These are phyloP conservation scores for Leistus spinibarbis DNA, from an alignment of 2,888 invertebrate species.

Conservation along the genomic window DNA sequence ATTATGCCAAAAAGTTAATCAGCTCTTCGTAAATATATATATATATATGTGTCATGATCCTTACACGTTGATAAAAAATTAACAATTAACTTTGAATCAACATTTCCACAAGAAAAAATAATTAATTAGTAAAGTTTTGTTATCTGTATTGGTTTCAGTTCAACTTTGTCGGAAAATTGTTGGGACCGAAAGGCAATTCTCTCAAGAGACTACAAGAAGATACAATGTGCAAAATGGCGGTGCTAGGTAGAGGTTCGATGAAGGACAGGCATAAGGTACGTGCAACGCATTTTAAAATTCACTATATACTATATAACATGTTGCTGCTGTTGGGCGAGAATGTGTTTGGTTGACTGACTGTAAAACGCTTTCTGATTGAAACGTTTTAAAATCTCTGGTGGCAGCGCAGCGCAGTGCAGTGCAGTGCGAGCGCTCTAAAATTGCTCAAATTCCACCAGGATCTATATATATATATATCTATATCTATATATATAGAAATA, in stretches of 20 bases:
- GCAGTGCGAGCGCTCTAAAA: background rate
- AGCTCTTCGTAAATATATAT: too few relatives aligned
- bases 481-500: too few relatives aligned
- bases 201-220: slow-evolving; percentile 91
- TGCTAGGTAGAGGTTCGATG: slow-evolving; percentile 92
- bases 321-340: background rate
- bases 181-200: slow-evolving; percentile 93
- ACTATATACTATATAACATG: too few relatives aligned
- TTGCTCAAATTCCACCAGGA: background rate
- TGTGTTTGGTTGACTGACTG: slow-evolving; percentile 3
- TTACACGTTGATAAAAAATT: too few relatives aligned
- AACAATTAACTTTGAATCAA: too few relatives aligned
- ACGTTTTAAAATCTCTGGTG: background rate
- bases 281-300: slow-evolving; percentile 12
- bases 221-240: slow-evolving; percentile 96
- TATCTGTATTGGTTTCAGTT: slow-evolving; percentile 70
- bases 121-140: slow-evolving; percentile 25
- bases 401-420: too few relatives aligned
- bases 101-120: background rate
- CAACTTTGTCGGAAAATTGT: slow-evolving; percentile 92
- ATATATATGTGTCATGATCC: too few relatives aligned
- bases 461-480: too few relatives aligned
- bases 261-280: slow-evolving; percentile 86
- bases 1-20: too few relatives aligned
- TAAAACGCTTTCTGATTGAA: slow-evolving; percentile 18